Evolutionary conservation across 2,888 invertebrate species (phyloP).

Genomic region (Melanostoma scalare): DNA sequence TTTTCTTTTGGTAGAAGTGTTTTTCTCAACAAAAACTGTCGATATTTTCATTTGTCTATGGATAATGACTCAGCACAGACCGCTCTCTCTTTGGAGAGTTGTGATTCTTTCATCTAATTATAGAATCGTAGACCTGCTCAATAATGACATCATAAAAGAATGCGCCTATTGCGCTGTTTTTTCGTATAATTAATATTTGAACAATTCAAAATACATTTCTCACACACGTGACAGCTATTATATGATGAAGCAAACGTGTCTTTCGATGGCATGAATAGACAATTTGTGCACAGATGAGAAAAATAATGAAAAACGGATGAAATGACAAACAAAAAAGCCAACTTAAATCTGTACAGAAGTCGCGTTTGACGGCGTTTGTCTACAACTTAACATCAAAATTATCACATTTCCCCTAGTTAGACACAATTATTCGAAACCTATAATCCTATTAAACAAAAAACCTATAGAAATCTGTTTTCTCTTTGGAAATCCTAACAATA

Average conservation of each 20-base stretch:
- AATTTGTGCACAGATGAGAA: constrained; percentile 38
- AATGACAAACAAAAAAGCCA: constrained; percentile 25
- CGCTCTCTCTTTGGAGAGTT: constrained; percentile 15
- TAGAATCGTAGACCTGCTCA: constrained; percentile 22
- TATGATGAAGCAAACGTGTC: constrained; percentile 14
- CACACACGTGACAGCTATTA: constrained; percentile 44
- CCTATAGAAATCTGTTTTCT: constrained; percentile 29
- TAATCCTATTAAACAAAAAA: constrained; percentile 5
- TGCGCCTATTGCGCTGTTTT: constrained; percentile 7
- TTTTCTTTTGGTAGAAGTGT: constrained; percentile 8
- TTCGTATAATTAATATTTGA: not conserved
- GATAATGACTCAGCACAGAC: constrained; percentile 27
- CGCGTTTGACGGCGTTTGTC: constrained; percentile 3
- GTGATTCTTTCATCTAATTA: constrained; percentile 22
- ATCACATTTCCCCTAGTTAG: constrained; percentile 23
- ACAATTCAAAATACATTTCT: constrained; percentile 2
- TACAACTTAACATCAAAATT: not conserved
- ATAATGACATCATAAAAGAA: constrained; percentile 32
- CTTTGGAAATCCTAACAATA: constrained; percentile 3
- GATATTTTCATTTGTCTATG: constrained; percentile 2
- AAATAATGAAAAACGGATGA: constrained; percentile 23
- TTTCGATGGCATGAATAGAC: constrained; percentile 20
- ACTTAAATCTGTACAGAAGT: constrained; percentile 6
- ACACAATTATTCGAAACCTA: constrained; percentile 25
- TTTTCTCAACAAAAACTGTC: constrained; percentile 12